A percentile compares a stretch with the other conserved stretches of the same genome.
Evolutionary conservation across 2,888 invertebrate species (phyloP).

Genomic region (Ommatoiulus sabulosus): DNA sequence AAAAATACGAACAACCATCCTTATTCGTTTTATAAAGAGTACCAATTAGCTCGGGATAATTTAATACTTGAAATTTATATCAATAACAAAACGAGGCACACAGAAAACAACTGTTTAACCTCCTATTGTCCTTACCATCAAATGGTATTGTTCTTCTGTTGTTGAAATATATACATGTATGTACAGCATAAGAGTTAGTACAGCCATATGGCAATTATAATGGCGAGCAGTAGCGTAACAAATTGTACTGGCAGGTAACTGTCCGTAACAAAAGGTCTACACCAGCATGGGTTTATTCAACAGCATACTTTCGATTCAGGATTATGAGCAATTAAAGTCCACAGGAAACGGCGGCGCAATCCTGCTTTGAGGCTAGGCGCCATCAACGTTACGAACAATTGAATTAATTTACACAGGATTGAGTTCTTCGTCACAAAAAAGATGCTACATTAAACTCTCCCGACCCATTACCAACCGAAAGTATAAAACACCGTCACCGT

Average conservation of each 20-base stretch:
- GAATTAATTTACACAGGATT: neutral
- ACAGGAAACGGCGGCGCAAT: neutral
- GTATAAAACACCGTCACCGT: neutral
- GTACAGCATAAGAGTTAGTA: no score
- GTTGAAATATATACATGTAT: neutral
- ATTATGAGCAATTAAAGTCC: neutral
- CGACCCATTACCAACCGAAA: neutral
- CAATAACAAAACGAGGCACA: no score
- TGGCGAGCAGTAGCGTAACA: neutral
- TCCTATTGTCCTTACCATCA: no score
- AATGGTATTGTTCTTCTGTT: neutral
- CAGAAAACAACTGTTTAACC: no score
- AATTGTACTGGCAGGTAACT: neutral
- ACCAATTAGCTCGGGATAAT: no score
- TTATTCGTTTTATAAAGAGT: no score
- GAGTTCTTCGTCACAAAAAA: neutral
- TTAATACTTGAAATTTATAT: no score
- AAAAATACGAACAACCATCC: no score
- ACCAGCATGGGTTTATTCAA: neutral
- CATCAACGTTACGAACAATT: neutral
- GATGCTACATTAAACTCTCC: neutral
- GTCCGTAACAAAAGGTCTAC: neutral
- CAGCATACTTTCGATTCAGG: neutral
- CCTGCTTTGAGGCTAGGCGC: slow-evolving; percentile 15
- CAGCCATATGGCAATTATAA: no score